Percentiles rank a stretch among this genome's conserved stretches.
phyloP scores from a whole-genome alignment of 2,113 vertebrate species.

The Bagarius yarrelli region DNA sequence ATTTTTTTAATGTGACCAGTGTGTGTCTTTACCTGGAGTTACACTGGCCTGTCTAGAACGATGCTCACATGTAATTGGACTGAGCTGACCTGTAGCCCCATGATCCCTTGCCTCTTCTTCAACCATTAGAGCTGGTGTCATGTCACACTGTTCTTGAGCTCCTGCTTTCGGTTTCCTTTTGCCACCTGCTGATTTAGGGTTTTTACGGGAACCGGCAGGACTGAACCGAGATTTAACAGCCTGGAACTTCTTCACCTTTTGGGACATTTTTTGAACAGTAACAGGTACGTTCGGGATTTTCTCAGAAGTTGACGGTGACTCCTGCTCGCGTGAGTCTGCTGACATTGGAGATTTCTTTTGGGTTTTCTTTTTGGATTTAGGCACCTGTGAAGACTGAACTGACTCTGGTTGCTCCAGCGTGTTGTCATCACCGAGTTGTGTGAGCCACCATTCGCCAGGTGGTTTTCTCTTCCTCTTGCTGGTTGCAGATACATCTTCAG shows the following conservation, averaged over 20 bases:
- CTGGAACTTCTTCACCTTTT: neutral
- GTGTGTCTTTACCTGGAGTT: constrained; percentile 51
- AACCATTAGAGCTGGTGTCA: neutral
- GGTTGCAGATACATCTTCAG: constrained; percentile 12
- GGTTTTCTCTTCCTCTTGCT: constrained; percentile 58
- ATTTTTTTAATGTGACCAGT: too few species aligned
- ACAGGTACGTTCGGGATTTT: constrained; percentile 8
- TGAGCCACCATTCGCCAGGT: constrained; percentile 64
- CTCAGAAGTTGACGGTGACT: neutral
- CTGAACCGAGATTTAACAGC: neutral
- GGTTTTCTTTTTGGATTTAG: constrained; percentile 40
- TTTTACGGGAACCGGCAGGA: neutral
- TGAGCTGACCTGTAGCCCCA: constrained; percentile 19
- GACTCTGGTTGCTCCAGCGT: neutral
- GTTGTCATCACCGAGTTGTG: neutral
- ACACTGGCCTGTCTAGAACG: constrained; percentile 31
- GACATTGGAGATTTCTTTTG: constrained; percentile 1
- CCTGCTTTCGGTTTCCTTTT: constrained; percentile 15
- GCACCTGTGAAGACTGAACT: constrained; percentile 28
- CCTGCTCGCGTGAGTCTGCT: neutral
- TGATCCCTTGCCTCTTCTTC: constrained; percentile 33
- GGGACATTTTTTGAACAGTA: neutral
- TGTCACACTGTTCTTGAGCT: neutral
- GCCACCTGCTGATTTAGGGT: constrained; percentile 18
- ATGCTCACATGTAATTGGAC: constrained; percentile 38